Evolutionary conservation across 2,888 invertebrate species (phyloP), one percentile per base, ranked within the genome.

Genomic region (Hirtodrosophila cameraria): DNA sequence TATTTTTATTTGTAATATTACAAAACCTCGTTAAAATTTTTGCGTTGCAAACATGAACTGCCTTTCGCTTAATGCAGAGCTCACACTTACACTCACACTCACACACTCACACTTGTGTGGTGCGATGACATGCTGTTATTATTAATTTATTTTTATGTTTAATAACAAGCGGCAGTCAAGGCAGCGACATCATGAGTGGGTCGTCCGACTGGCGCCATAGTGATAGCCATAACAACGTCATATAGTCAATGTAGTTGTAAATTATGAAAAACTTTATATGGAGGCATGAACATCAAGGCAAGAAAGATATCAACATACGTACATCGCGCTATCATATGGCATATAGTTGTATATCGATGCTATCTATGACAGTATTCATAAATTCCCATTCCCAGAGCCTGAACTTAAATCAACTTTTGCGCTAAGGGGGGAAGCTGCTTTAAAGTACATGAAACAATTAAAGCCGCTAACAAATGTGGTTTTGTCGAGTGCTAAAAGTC

Each of bases 91-190:
- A n/a, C n/a, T n/a, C n/a, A n/a, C n/a, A n/a, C n/a, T n/a, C n/a
- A n/a, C n/a, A n/a, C n/a, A n/a, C n/a, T n/a, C n/a, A 13, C 28
- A 50, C 54, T 58, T 43, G 43, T 28, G 8, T 15, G 11, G 20
- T 28, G 48, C 49, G 43, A 48, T 58, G 74, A 59, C 65, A 61
- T 41, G 50, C 54, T 55, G 43, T 33, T 67, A 35, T 78, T 80
- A 75, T 79, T 79, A 75, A 85, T 85, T 79, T 82, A 82, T 78
- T 75, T 85, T 82, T 79, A 85, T 79, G 82, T 62, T 85, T 78
- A 82, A 82, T 78, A 85, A 77, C 71, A 62, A 52, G 52, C 60
- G 57, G 38, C 55, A n/a, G n/a, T n/a, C n/a, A n/a, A n/a, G n/a
- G n/a, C n/a, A n/a, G n/a, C n/a, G n/a, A n/a, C n/a, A n/a, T n/a